These are phyloP conservation scores for Meteorus colon DNA, from an alignment of 2,888 invertebrate species.

Conservation along the genomic window DNA sequence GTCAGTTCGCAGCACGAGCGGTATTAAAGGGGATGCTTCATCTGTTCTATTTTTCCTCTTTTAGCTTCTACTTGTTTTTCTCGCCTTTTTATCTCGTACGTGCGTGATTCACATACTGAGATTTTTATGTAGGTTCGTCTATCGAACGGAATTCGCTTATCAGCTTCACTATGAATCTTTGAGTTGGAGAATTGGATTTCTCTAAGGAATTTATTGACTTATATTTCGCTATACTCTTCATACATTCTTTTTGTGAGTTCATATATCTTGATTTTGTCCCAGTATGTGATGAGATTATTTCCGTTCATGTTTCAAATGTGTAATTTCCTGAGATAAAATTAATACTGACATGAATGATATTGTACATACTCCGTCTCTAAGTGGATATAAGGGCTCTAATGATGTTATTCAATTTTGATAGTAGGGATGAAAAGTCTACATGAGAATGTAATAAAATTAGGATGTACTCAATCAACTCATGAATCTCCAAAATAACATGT, in stretches of 20 bases:
- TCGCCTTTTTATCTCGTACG: conserved; percentile 47
- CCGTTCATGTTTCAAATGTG: too few relatives aligned
- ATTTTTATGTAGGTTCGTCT: conserved; percentile 59
- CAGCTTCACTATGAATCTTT: conserved; percentile 47
- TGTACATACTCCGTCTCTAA: too few relatives aligned
- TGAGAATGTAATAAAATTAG: too few relatives aligned
- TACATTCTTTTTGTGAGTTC: conserved; percentile 20
- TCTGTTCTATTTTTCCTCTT: conserved; percentile 47
- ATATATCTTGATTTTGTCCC: too few relatives aligned
- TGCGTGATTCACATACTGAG: conserved; percentile 71
- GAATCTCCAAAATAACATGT: too few relatives aligned
- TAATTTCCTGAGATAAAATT: too few relatives aligned
- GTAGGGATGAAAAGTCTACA: too few relatives aligned
- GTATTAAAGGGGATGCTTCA: conserved; percentile 71
- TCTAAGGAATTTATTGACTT: conserved; percentile 32
- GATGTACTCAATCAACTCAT: too few relatives aligned
- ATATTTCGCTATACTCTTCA: background rate
- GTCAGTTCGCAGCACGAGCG: conserved; percentile 57
- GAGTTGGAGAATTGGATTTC: conserved; percentile 50
- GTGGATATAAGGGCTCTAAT: too few relatives aligned
- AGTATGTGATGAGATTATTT: too few relatives aligned
- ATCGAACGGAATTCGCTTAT: conserved; percentile 61
- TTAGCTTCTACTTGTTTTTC: conserved; percentile 16
- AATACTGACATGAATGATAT: too few relatives aligned
- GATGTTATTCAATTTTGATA: too few relatives aligned